phyloP scores from a whole-genome alignment of 1,140 invertebrate species.

The Gryon sp. region DNA sequence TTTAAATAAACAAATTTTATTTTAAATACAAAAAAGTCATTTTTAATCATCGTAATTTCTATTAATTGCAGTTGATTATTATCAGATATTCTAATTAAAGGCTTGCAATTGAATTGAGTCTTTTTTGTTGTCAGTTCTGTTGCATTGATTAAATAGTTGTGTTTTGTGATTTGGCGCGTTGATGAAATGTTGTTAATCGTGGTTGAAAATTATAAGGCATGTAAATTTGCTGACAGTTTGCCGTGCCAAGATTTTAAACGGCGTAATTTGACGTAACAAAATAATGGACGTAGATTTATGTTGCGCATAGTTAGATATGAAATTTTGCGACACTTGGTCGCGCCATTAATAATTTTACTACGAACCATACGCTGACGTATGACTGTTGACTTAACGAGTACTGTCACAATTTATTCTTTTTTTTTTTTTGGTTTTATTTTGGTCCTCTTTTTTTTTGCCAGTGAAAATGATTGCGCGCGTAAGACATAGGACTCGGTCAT shows the following conservation, averaged over 20 bases:
- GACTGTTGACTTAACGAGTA: no score
- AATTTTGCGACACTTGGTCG: constrained; percentile 43
- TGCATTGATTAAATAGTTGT: constrained; percentile 10
- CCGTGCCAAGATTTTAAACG: constrained; percentile 3
- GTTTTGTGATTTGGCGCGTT: no score
- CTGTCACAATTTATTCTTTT: no score
- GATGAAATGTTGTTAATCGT: no score
- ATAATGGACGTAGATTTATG: constrained; percentile 50
- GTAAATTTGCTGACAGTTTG: constrained; percentile 5
- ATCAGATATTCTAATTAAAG: constrained; percentile 43
- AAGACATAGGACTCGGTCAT: not conserved
- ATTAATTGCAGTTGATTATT: no score
- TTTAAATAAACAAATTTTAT: no score
- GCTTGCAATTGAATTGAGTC: no score
- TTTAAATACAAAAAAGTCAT: no score
- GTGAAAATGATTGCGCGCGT: constrained; percentile 3
- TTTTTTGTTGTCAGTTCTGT: no score
- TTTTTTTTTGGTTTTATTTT: no score
- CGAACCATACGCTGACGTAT: constrained; percentile 31
- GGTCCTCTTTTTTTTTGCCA: constrained; percentile 20
- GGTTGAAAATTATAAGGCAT: not conserved
- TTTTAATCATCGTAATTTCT: no score
- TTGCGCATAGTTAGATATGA: constrained; percentile 44
- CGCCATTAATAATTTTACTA: constrained; percentile 47
- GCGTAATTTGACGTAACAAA: constrained; percentile 39